phyloP scores from a whole-genome alignment of 1,140 invertebrate species.

The Aphaenogaster ashmeadi region DNA sequence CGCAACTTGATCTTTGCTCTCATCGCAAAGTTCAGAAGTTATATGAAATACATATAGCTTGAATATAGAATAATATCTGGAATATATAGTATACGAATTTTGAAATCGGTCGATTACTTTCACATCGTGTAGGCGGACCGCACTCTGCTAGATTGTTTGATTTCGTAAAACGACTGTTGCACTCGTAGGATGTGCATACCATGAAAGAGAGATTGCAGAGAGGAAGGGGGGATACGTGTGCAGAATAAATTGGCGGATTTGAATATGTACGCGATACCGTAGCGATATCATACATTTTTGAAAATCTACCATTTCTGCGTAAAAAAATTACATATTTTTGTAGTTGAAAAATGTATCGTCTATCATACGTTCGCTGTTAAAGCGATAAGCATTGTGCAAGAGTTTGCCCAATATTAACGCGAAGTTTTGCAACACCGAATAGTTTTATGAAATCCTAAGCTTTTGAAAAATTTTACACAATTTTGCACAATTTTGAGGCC shows the following conservation, averaged over 20 bases:
- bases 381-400: not conserved
- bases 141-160: conserved; percentile 43
- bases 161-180: conserved; percentile 54
- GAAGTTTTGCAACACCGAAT: not conserved
- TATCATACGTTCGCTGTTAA: not conserved
- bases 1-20: not conserved
- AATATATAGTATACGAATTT: not conserved
- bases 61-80: not conserved
- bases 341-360: conserved; percentile 23
- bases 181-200: conserved; percentile 42
- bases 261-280: conserved; percentile 20
- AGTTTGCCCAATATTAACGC: not conserved
- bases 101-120: conserved; percentile 43
- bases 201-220: conserved; percentile 16
- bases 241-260: conserved; percentile 51
- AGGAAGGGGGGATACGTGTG: conserved; percentile 12
- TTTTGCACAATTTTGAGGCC: not conserved
- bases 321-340: conserved; percentile 55
- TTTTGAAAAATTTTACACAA: conserved; percentile 5
- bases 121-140: not conserved
- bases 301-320: conserved; percentile 45
- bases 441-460: not conserved
- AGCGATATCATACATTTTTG: conserved; percentile 47
- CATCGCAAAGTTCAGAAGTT: not conserved
- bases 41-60: not conserved